Evolutionary conservation across 2,113 vertebrate species (phyloP), one percentile per base, ranked within the genome.

Genomic region (Mystacornis crossleyi): DNA sequence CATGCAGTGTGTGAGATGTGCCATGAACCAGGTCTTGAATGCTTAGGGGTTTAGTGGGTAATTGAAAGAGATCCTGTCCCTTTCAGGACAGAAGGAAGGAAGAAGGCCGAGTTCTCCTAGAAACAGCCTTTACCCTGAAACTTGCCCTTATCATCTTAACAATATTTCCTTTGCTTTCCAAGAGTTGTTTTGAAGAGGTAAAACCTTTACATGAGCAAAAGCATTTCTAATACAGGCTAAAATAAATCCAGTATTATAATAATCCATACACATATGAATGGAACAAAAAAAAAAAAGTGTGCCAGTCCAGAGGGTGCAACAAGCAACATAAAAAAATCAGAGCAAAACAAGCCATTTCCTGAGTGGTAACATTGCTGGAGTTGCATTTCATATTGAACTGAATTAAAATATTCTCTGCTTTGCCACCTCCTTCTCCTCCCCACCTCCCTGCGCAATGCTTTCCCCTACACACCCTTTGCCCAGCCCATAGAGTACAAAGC

Each of bases 111-210:
- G 55, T 72, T 93, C 51, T 91, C 81, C 84, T 83, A 61, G 90
- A 81, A 91, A 91, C 71, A 84, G 91, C 74, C 62, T 88, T 95
- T 89, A 53, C n/a, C 24, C 65, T 80, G 53, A 90, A 94, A 81
- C 9, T 94, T 11, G 3, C 69, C 70, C 87, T 92, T 97, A 94
- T 88, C 36, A 0, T 67, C 57, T 36, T 72, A 67, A 43, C 53
- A 81, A 25, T 90, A 83, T 94, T 95, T 96, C 87, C 86, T 96
- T 94, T 96, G 57, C 85, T 87, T 94, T 86, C 72, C 61, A 93
- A 90, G 86, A 90, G 36, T 8, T 92, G 60, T 93, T 96, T 95
- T 91, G 53, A 88, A 94, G 77, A 92, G 90, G 84, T 71, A 81
- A 94, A 94, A 72, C 50, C 31, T 74, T 71, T 72, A 66, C 65